Percentiles rank a stretch among this genome's conserved stretches.
Evolutionary conservation across 2,888 invertebrate genomes (phyloP).

Genomic region (Tyria jacobaeae): DNA sequence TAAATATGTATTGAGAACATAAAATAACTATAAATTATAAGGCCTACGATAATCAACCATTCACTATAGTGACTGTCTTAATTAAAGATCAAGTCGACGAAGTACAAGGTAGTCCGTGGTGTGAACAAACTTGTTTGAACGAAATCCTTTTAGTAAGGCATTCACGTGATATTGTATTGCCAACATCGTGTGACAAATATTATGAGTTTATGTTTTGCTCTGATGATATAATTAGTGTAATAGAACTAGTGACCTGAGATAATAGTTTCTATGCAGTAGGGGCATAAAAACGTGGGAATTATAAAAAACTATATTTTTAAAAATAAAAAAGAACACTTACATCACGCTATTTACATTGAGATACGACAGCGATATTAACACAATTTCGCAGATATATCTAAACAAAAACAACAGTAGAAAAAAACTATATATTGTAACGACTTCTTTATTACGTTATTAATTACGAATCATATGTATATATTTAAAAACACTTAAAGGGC

Average conservation of each 20-base stretch:
- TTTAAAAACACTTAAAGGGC: too few relatives aligned
- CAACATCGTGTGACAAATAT: slow-evolving; percentile 1
- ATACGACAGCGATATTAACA: neutral
- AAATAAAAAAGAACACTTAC: neutral
- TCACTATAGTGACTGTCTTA: slow-evolving; percentile 30
- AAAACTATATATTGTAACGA: too few relatives aligned
- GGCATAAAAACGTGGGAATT: slow-evolving; percentile 1
- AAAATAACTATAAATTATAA: slow-evolving; percentile 3
- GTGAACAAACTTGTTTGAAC: slow-evolving; percentile 32
- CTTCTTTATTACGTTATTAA: too few relatives aligned
- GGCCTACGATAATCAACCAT: slow-evolving; percentile 17
- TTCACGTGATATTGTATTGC: slow-evolving; percentile 21
- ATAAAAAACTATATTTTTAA: neutral
- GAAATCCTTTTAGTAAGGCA: slow-evolving; percentile 26
- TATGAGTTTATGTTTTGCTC: neutral
- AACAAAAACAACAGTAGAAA: neutral
- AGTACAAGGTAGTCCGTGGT: slow-evolving; percentile 24
- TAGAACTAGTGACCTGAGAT: slow-evolving; percentile 6
- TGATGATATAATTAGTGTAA: slow-evolving; percentile 3
- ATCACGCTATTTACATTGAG: neutral
- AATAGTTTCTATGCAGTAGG: neutral
- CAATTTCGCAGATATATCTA: neutral
- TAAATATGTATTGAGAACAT: slow-evolving; percentile 7
- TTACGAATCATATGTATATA: too few relatives aligned
- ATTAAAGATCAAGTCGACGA: slow-evolving; percentile 16